Evolutionary conservation across 1,140 invertebrate genomes (phyloP).

Genomic region (Drosophila grimshawi): DNA sequence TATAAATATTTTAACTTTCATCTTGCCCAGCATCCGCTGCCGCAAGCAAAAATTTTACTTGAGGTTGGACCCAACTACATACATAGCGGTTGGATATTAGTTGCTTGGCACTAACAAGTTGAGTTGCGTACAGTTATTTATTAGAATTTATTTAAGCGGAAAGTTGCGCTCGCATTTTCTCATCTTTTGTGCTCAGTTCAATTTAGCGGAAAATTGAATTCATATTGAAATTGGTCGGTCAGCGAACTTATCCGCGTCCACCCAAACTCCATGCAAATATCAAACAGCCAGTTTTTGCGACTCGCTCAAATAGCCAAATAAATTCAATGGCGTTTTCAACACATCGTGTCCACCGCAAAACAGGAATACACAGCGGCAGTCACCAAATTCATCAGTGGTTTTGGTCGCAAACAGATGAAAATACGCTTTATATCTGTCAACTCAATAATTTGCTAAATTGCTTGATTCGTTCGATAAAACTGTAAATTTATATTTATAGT

Average conservation of each 20-base stretch:
- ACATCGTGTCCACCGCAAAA: conserved; percentile 39
- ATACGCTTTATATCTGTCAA: conserved; percentile 33
- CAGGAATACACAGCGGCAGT: conserved; percentile 27
- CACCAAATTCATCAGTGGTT: conserved; percentile 38
- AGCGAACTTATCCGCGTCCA: conserved; percentile 39
- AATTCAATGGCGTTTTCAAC: conserved; percentile 55
- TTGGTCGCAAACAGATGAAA: conserved; percentile 27
- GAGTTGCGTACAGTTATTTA: conserved; percentile 49
- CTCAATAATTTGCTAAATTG: conserved; percentile 53
- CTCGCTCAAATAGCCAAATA: conserved; percentile 25
- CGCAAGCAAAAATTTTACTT: conserved; percentile 33
- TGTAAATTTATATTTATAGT: conserved; percentile 52
- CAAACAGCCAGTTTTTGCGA: conserved; percentile 16
- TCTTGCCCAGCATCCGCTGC: conserved; percentile 39
- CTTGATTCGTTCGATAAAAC: conserved; percentile 27
- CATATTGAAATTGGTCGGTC: conserved; percentile 65
- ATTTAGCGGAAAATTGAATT: conserved; percentile 69
- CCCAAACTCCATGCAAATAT: conserved; percentile 39
- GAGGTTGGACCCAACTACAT: not conserved
- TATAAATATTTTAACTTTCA: conserved; percentile 61
- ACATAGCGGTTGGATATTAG: conserved; percentile 8
- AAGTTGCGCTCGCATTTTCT: conserved; percentile 57
- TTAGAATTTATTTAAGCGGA: conserved; percentile 66
- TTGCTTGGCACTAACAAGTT: conserved; percentile 34
- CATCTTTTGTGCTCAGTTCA: conserved; percentile 63